Evolutionary conservation across 2,113 vertebrate genomes (phyloP).

Genomic region (Formicarius rufipectus): DNA sequence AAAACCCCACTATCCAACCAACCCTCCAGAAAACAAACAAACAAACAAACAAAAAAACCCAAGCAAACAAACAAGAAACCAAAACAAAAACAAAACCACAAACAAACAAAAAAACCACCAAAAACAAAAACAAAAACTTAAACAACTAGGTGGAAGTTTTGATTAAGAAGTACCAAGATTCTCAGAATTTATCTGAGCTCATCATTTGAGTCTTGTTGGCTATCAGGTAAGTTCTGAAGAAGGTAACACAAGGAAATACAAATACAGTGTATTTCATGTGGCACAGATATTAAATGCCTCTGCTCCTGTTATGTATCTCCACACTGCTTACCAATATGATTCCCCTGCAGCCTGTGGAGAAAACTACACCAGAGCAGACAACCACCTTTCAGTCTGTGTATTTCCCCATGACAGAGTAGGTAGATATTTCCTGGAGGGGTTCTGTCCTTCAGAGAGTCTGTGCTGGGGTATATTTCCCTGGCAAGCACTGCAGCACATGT

Average conservation of each 20-base stretch:
- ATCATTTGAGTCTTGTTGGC: neutral
- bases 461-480: neutral
- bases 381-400: neutral
- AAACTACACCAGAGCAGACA: neutral
- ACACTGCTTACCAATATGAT: neutral
- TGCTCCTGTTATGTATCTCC: neutral
- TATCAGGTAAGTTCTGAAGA: neutral
- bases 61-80: no score
- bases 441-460: neutral
- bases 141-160: neutral
- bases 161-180: neutral
- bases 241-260: neutral
- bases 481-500: accelerated
- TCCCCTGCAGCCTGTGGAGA: neutral
- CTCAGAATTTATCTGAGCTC: neutral
- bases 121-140: neutral
- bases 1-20: no score
- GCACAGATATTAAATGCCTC: neutral
- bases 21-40: neutral
- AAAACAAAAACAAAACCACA: neutral
- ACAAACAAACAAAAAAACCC: neutral
- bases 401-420: accelerated
- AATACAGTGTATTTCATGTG: neutral
- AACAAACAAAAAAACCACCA: neutral
- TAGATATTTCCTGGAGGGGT: neutral